Evolutionary conservation across 1,140 invertebrate species (phyloP).

Genomic region (Centruroides sculpturatus): DNA sequence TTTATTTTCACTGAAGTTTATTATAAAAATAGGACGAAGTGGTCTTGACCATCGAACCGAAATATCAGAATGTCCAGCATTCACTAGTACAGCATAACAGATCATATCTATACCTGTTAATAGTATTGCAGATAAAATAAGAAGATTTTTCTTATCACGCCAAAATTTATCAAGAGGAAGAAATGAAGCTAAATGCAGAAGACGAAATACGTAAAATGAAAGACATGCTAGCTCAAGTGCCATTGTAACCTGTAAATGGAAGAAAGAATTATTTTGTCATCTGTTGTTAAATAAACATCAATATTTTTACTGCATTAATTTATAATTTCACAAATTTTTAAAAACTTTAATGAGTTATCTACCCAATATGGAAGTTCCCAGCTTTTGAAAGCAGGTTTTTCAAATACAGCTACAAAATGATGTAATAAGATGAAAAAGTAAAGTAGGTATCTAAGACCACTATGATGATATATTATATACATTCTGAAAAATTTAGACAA

Average conservation of each 20-base stretch:
- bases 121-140: constrained; percentile 27
- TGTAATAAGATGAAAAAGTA: constrained; percentile 30
- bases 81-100: constrained; percentile 27
- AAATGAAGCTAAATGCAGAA: constrained; percentile 29
- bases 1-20: constrained; percentile 37
- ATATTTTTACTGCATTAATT: background rate
- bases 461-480: constrained; percentile 22
- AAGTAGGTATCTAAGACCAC: constrained; percentile 22
- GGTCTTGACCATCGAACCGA: constrained; percentile 31
- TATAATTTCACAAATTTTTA: too few species aligned
- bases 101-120: constrained; percentile 33
- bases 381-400: constrained; percentile 29
- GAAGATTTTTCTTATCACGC: constrained; percentile 34
- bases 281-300: background rate
- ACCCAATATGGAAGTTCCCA: constrained; percentile 30
- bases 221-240: constrained; percentile 29
- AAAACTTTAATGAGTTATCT: background rate
- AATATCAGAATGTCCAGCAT: constrained; percentile 20
- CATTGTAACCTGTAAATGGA: constrained; percentile 27
- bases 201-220: constrained; percentile 27
- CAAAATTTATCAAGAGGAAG: constrained; percentile 27
- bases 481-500: constrained; percentile 17
- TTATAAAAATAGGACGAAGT: constrained; percentile 34
- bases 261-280: too few species aligned
- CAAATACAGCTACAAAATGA: constrained; percentile 32